These are phyloP conservation scores for Fundulus diaphanus DNA, from an alignment of 2,797 vertebrate species.

Conservation along the genomic window DNA sequence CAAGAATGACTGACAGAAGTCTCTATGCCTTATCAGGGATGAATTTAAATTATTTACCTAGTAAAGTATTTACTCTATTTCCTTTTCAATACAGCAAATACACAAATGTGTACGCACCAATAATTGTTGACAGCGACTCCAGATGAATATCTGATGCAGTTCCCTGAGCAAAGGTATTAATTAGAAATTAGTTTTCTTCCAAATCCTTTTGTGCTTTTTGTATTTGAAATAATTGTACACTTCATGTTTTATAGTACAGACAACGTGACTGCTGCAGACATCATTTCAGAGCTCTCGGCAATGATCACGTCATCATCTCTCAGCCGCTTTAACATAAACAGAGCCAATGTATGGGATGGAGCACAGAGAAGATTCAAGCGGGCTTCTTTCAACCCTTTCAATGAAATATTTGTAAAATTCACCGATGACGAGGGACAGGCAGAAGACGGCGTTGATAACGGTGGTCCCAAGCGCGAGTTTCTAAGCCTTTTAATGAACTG, in stretches of 20 bases:
- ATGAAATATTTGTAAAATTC: constrained; percentile 1
- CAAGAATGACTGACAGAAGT: background rate
- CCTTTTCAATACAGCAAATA: background rate
- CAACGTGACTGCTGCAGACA: background rate
- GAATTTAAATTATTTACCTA: background rate
- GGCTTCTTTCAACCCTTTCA: background rate
- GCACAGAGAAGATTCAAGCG: background rate
- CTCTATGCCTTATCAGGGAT: background rate
- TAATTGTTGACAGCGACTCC: background rate
- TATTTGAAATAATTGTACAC: too few species aligned
- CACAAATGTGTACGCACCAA: background rate
- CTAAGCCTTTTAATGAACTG: constrained; percentile 1
- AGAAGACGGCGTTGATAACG: too few species aligned
- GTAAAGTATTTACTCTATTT: background rate
- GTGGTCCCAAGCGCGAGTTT: constrained; percentile 7
- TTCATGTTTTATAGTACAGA: background rate
- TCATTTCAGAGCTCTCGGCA: background rate
- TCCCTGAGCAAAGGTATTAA: background rate
- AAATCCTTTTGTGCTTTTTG: background rate
- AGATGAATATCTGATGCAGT: background rate
- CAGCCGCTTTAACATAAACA: constrained; percentile 9
- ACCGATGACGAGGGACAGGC: background rate
- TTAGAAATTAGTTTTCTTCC: background rate
- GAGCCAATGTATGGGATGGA: constrained; percentile 9
- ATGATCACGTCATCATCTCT: background rate